Evolutionary conservation across 2,888 invertebrate genomes (phyloP), one percentile per base, ranked within the genome.

Genomic region (Allygus modestus): DNA sequence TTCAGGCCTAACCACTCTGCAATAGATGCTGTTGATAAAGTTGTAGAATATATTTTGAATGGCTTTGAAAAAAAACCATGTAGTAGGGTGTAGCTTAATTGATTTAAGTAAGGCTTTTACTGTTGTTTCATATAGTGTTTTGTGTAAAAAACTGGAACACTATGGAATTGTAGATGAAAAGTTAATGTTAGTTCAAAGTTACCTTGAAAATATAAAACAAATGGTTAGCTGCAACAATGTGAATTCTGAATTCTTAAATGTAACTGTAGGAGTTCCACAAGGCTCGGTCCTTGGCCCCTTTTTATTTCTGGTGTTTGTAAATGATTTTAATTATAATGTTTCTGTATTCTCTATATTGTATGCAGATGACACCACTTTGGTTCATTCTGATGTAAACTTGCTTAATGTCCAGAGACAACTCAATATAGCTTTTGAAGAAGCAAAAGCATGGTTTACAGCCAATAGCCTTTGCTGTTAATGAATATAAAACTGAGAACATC

Each of bases 31-130:
- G 69, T 69, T 33, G 69, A 15, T 17, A 69, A 28, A 28, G 23
- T 69, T 31, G 31, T 69, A 5, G 69, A 69, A 17, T 69, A 69
- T 69, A 69, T 69, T 31, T 17, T 69, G 17, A 69, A 69, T 69
- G 28, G 31, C 15, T 69, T 69, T 69, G 69, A 69, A 15, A 7
- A 31, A 1, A 31, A 54, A 54, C n/a, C 20, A 69, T n/a, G 1
- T 15, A 1, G 33, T 69, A 31, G 69, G 69, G 0, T 69, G 20
- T 12, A 23, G 0, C 4, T 33, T 69, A 31, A 69, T 69, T 31
- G 69, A 69, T 15, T 69, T 69, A 28, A 33, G 69, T 69, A 33
- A 69, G 17, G 69, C 33, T 1, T 69, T 69, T 31, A 31, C 28
- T n/a, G 31, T 15, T 5, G 33, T 69, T 1, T 69, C 69, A 31